These are phyloP conservation scores for Notothenia coriiceps DNA, from an alignment of 2,113 vertebrate genomes.

Conservation along the genomic window DNA sequence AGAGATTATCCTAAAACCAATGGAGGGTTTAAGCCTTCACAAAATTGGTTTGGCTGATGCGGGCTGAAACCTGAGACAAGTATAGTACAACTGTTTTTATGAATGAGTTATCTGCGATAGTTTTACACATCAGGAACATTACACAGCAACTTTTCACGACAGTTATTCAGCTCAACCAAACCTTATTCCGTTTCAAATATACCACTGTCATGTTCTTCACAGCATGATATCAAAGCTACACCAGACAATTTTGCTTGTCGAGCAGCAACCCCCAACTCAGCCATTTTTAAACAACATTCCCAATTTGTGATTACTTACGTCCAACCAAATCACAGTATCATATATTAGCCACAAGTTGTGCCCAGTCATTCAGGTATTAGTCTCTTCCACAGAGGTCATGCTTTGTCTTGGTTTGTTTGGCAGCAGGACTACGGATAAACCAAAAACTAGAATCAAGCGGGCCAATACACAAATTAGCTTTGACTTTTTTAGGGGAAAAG, in stretches of 20 bases:
- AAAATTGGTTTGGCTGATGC: slow-evolving; percentile 26
- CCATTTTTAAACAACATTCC: not conserved
- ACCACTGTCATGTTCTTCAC: not conserved
- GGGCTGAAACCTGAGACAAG: slow-evolving; percentile 41
- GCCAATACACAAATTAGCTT: too few species aligned
- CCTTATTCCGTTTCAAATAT: not conserved
- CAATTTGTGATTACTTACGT: not conserved
- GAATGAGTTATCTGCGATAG: slow-evolving; percentile 32
- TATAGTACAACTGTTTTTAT: slow-evolving; percentile 22
- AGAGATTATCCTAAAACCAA: slow-evolving; percentile 52
- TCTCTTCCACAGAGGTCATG: not conserved
- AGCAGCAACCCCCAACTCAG: not conserved
- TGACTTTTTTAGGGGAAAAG: too few species aligned
- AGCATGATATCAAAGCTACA: not conserved
- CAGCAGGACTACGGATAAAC: too few species aligned
- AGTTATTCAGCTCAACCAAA: not conserved
- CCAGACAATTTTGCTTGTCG: not conserved
- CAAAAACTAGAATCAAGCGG: too few species aligned
- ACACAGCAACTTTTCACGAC: not conserved
- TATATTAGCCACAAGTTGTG: not conserved
- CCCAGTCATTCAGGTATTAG: not conserved
- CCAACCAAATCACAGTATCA: not conserved
- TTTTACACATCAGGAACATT: slow-evolving; percentile 6
- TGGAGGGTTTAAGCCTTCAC: slow-evolving; percentile 26
- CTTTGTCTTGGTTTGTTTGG: too few species aligned